Conservation (phyloP, 2,797 vertebrate species). For the Luscinia megarhynchos region DNA sequence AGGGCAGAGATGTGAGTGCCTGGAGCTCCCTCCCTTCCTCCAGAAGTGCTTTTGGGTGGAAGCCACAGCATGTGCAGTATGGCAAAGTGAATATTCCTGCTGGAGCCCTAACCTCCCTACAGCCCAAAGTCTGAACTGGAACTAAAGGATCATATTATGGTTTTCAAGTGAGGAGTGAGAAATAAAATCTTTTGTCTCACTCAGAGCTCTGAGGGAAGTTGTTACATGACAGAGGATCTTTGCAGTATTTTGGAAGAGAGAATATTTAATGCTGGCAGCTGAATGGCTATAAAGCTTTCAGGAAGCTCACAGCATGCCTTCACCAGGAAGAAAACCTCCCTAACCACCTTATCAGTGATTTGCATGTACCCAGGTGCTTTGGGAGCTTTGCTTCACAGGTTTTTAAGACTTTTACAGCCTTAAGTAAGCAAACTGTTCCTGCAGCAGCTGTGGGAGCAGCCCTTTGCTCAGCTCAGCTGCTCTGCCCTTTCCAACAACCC, state of each 20-base stretch:
- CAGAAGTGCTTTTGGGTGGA: constrained; percentile 43
- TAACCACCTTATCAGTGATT: constrained; percentile 10
- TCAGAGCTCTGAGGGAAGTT: not conserved
- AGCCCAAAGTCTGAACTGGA: not conserved
- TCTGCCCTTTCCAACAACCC: not conserved
- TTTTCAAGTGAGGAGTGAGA: constrained; percentile 25
- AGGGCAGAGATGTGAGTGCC: not conserved
- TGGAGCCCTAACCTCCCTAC: not conserved
- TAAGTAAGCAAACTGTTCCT: constrained; percentile 1
- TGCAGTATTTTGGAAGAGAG: not conserved
- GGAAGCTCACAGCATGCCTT: not conserved
- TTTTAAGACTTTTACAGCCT: constrained; percentile 7
- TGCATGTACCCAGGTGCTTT: not conserved
- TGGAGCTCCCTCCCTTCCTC: constrained; percentile 38
- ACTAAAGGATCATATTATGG: not conserved
- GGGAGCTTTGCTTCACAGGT: constrained; percentile 3
- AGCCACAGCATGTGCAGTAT: not conserved
- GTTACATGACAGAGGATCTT: not conserved
- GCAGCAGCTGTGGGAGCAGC: not conserved
- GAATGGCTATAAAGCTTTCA: not conserved
- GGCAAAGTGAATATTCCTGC: constrained; percentile 25
- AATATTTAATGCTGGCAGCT: not conserved
- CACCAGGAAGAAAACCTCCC: not conserved
- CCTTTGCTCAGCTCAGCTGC: not conserved
- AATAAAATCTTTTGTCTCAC: constrained; percentile 9